A percentile compares a stretch with the other conserved stretches of the same genome.
phyloP scores from a whole-genome alignment of 2,888 invertebrate species.

The Eulithis testata region DNA sequence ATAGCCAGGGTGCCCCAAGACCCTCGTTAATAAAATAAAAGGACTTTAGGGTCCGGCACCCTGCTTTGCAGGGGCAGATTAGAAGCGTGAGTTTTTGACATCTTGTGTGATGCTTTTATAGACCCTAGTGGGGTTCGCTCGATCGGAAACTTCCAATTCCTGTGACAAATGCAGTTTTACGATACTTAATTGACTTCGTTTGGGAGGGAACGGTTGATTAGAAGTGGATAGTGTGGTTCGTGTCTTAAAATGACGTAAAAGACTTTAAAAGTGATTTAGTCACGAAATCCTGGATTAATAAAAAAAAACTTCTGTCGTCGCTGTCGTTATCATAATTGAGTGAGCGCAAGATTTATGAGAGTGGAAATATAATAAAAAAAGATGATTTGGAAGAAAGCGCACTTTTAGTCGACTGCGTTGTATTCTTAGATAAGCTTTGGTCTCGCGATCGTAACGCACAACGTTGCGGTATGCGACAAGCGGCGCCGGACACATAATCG shows the following conservation, averaged over 20 bases:
- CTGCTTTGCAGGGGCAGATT: constrained; percentile 55
- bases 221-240: constrained; percentile 12
- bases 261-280: neutral
- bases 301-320: no score
- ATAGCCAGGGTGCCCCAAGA: constrained; percentile 28
- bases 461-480: no score
- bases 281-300: neutral
- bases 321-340: no score
- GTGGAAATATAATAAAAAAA: no score
- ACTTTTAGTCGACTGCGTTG: no score
- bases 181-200: constrained; percentile 63
- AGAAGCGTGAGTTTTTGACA: constrained; percentile 51
- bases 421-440: no score
- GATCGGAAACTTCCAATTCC: constrained; percentile 52
- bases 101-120: constrained; percentile 47
- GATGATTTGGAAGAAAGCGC: no score
- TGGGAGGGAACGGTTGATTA: constrained; percentile 23
- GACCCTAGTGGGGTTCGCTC: constrained; percentile 38
- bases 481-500: no score
- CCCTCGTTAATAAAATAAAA: constrained; percentile 65
- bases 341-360: no score
- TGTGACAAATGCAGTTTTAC: constrained; percentile 62
- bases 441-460: no score
- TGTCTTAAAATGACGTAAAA: constrained; percentile 5
- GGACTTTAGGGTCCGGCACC: constrained; percentile 57